Evolutionary conservation across 2,113 vertebrate genomes (phyloP).

Genomic region (Siphamia tubifer): DNA sequence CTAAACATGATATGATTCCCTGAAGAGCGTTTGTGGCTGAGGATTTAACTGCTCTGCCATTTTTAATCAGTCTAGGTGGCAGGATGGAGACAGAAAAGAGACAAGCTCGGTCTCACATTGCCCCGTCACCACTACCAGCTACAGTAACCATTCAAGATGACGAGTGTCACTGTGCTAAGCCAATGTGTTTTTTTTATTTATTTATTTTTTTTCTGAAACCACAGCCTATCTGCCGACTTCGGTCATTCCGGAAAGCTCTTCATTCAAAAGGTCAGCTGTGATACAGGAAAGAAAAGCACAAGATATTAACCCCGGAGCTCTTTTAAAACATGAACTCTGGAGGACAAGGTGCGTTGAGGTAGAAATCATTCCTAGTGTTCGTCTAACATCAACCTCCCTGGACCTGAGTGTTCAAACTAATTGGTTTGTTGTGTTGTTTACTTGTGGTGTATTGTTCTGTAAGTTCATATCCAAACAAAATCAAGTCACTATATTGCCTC

Average conservation of each 20-base stretch:
- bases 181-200: too few relatives aligned
- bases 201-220: conserved; percentile 33
- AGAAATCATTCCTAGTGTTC: background rate
- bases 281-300: background rate
- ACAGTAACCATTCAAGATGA: conserved; percentile 40
- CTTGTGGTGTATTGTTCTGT: background rate
- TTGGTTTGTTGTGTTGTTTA: too few relatives aligned
- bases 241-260: conserved; percentile 7
- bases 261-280: conserved; percentile 27
- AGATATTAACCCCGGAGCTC: background rate
- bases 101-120: conserved; percentile 5
- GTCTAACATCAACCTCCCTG: too few relatives aligned
- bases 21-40: conserved; percentile 22
- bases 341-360: background rate
- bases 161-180: conserved; percentile 40
- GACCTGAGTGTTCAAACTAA: too few relatives aligned
- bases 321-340: background rate
- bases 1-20: conserved; percentile 30
- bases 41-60: conserved; percentile 54
- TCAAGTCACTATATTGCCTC: background rate
- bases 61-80: conserved; percentile 39
- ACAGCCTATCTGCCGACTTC: background rate
- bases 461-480: background rate
- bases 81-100: conserved; percentile 35
- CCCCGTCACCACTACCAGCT: conserved; percentile 16